These are phyloP conservation scores for Campylorhamphus procurvoides DNA, from an alignment of 2,113 vertebrate genomes.

Conservation along the genomic window DNA sequence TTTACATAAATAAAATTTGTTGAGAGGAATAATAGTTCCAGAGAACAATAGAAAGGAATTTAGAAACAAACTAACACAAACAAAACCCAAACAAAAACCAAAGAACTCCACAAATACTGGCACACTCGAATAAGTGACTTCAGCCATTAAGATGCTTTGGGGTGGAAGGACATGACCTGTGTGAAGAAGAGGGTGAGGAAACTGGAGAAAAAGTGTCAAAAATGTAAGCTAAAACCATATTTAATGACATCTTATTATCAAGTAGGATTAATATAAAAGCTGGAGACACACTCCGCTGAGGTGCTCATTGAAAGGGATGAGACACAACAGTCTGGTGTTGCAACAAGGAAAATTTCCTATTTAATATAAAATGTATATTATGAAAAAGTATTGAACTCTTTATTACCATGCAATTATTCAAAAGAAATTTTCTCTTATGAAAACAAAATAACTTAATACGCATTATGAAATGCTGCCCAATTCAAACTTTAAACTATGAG, in stretches of 20 bases:
- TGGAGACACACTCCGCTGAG: not conserved
- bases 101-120: not conserved
- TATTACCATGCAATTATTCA: not conserved
- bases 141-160: not conserved
- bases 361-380: not conserved
- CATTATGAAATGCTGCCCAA: not conserved
- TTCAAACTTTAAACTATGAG: not conserved
- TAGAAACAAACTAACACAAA: accelerated
- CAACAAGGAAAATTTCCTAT: not conserved
- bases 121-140: not conserved
- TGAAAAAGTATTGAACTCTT: not conserved
- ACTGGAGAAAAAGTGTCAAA: not conserved
- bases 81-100: not conserved
- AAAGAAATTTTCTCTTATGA: not conserved
- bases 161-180: not conserved
- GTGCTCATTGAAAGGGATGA: not conserved
- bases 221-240: not conserved
- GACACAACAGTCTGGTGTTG: not conserved
- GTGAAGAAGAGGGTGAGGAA: not conserved
- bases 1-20: not conserved
- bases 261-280: not conserved
- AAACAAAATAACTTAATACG: not conserved
- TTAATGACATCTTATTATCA: not conserved
- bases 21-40: not conserved
- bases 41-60: not conserved